Percentiles rank a stretch among this genome's conserved stretches.
These are phyloP conservation scores for Heptranchias perlo DNA, from an alignment of 2,113 vertebrate species.

Conservation along the genomic window DNA sequence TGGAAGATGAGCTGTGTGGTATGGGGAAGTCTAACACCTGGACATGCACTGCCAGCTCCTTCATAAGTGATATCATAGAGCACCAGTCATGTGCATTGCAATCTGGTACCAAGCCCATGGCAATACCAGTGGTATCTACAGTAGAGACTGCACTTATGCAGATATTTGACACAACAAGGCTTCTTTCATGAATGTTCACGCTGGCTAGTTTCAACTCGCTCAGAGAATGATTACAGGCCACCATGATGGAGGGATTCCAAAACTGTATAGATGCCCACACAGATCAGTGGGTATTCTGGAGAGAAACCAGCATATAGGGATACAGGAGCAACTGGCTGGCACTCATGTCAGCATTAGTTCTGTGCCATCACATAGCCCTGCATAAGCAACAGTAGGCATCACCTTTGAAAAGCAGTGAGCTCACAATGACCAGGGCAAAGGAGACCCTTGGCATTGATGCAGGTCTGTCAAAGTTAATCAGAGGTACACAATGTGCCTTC, in stretches of 20 bases:
- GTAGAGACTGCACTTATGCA: neutral
- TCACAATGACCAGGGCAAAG: neutral
- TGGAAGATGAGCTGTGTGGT: neutral
- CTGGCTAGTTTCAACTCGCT: neutral
- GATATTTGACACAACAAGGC: neutral
- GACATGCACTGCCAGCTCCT: neutral
- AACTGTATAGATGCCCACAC: neutral
- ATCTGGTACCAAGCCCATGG: neutral
- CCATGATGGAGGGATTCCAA: neutral
- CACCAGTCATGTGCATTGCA: neutral
- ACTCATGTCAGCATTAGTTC: neutral
- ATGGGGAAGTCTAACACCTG: neutral
- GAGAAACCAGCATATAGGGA: neutral
- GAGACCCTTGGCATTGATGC: neutral
- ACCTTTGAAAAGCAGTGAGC: neutral
- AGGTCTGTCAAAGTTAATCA: neutral
- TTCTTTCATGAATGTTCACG: neutral
- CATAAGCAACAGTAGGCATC: neutral
- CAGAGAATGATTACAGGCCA: neutral
- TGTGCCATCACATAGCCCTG: neutral
- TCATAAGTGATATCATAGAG: neutral
- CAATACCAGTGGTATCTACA: neutral
- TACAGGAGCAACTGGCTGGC: neutral
- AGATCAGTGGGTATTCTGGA: neutral
- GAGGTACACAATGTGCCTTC: neutral